phyloP scores from a whole-genome alignment of 2,113 vertebrate genomes.

The Albula glossodonta region DNA sequence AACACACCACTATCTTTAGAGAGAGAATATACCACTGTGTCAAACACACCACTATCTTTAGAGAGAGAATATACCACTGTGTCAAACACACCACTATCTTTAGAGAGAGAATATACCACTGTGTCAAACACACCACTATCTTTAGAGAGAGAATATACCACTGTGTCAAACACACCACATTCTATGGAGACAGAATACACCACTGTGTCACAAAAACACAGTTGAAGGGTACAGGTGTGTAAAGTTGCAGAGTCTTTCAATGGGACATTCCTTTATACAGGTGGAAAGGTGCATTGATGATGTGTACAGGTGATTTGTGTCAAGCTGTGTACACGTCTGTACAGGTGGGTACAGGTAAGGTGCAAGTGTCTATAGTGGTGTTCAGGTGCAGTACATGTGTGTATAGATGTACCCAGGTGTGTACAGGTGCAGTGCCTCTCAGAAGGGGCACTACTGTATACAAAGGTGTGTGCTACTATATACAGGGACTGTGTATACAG shows the following conservation, averaged over 20 bases:
- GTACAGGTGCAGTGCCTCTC: neutral
- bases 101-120: neutral
- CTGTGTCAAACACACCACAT: neutral
- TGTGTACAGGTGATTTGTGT: neutral
- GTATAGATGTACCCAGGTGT: neutral
- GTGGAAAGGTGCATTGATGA: neutral
- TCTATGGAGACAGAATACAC: neutral
- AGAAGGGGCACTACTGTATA: too few relatives aligned
- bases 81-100: neutral
- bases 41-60: neutral
- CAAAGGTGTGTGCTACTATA: too few relatives aligned
- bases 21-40: neutral
- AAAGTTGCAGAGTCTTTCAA: too few relatives aligned
- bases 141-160: neutral
- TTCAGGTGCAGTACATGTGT: neutral
- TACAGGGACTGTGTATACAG: too few relatives aligned
- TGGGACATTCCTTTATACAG: neutral
- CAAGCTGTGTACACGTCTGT: neutral
- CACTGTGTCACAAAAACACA: neutral
- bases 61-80: neutral
- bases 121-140: neutral
- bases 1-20: conserved; percentile 80
- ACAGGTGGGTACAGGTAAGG: neutral
- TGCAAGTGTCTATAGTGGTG: neutral
- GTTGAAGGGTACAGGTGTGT: too few relatives aligned